phyloP scores from a whole-genome alignment of 2,888 invertebrate genomes.

The Ormyrus rosae region DNA sequence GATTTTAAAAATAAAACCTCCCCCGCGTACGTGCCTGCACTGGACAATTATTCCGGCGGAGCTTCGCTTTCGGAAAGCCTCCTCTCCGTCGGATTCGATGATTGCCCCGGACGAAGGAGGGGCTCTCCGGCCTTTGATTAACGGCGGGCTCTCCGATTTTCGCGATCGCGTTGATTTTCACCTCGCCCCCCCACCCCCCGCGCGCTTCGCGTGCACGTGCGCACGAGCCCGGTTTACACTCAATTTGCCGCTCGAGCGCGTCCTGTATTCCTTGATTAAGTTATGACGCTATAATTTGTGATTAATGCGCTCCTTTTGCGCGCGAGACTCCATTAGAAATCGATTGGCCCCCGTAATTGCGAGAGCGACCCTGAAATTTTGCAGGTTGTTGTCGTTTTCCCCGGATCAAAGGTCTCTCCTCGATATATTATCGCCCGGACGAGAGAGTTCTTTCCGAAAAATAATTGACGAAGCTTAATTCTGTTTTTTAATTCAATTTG shows the following conservation, averaged over 20 bases:
- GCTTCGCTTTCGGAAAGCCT: neutral
- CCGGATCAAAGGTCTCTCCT: too few relatives aligned
- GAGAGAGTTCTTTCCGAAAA: too few relatives aligned
- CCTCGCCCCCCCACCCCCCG: neutral
- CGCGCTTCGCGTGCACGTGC: neutral
- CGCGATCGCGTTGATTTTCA: neutral
- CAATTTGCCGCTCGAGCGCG: conserved; percentile 53
- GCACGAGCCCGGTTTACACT: neutral
- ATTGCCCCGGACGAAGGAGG: conserved; percentile 5
- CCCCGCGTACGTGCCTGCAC: conserved; percentile 13
- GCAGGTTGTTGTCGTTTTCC: too few relatives aligned
- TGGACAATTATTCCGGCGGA: neutral
- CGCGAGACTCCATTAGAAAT: conserved; percentile 37
- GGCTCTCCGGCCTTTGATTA: conserved; percentile 21
- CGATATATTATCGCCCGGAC: too few relatives aligned
- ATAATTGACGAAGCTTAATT: too few relatives aligned
- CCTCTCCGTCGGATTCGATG: conserved; percentile 25
- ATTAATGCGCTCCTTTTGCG: conserved; percentile 49
- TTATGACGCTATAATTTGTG: conserved; percentile 48
- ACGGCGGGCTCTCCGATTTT: conserved; percentile 20
- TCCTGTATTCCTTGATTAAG: conserved; percentile 48
- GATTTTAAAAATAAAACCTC: conserved; percentile 5
- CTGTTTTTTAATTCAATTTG: too few relatives aligned
- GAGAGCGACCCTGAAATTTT: neutral
- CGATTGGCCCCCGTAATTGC: conserved; percentile 25